Evolutionary conservation across 2,888 invertebrate species (phyloP).

Genomic region (Pyrochroa serraticornis): DNA sequence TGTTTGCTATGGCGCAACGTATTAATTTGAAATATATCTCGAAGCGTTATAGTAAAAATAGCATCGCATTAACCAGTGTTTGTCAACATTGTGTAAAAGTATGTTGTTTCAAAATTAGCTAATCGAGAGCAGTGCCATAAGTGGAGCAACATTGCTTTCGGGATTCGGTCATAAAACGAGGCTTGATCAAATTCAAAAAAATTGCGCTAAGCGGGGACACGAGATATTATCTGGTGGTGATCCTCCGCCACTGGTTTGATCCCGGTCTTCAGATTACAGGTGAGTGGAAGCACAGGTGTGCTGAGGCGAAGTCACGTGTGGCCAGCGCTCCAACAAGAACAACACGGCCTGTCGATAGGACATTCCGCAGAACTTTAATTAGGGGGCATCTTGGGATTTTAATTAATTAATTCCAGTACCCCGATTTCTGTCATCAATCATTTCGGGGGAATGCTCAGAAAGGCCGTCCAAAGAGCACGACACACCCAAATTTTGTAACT

Average conservation of each 20-base stretch:
- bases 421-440: slow-evolving; percentile 1
- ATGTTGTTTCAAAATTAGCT: slow-evolving; percentile 6
- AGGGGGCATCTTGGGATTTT: slow-evolving; percentile 7
- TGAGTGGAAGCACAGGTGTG: slow-evolving; percentile 41
- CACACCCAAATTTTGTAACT: no score
- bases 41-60: slow-evolving; percentile 17
- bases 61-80: slow-evolving; percentile 9
- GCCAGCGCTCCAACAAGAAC: slow-evolving; percentile 26
- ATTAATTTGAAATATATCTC: slow-evolving; percentile 12
- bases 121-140: no score
- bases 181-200: not conserved
- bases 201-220: slow-evolving; percentile 11
- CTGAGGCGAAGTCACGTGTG: slow-evolving; percentile 37
- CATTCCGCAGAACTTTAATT: slow-evolving; percentile 13
- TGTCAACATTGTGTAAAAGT: slow-evolving; percentile 18
- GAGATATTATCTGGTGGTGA: slow-evolving; percentile 18
- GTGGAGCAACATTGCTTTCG: no score
- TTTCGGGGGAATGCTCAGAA: not conserved
- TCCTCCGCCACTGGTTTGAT: slow-evolving; percentile 39
- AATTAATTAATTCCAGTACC: slow-evolving; percentile 6
- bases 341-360: not conserved
- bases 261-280: slow-evolving; percentile 39
- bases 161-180: not conserved
- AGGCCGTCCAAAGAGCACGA: not conserved
- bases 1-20: slow-evolving; percentile 18